A percentile compares a stretch with the other conserved stretches of the same genome.
Evolutionary conservation across 1,140 invertebrate genomes (phyloP).

Genomic region (Phenacoccus solenopsis): DNA sequence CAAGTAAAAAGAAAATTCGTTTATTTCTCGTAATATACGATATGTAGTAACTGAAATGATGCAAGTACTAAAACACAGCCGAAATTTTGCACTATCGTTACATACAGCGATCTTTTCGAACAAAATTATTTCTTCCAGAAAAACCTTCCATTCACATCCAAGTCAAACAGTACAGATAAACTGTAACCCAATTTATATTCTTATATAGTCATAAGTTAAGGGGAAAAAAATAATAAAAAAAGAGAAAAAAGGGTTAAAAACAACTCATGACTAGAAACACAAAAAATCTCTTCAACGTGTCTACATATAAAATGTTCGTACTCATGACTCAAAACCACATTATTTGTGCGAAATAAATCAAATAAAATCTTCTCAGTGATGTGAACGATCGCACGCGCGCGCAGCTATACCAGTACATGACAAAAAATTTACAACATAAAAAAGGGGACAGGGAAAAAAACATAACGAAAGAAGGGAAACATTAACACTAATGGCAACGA

Average conservation of each 20-base stretch:
- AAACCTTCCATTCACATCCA: not conserved
- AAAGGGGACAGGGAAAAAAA: not conserved
- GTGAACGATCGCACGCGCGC: too few relatives aligned
- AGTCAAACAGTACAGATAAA: too few relatives aligned
- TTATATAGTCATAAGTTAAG: too few relatives aligned
- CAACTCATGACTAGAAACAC: not conserved
- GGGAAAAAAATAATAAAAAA: not conserved
- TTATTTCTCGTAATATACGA: too few relatives aligned
- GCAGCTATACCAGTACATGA: too few relatives aligned
- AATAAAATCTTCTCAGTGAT: too few relatives aligned
- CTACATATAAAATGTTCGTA: not conserved
- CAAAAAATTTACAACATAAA: not conserved
- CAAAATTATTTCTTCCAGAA: too few relatives aligned
- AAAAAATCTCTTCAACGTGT: not conserved
- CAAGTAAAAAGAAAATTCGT: too few relatives aligned
- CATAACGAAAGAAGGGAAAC: not conserved
- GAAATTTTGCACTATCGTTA: not conserved
- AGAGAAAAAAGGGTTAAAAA: not conserved
- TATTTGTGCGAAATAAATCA: too few relatives aligned
- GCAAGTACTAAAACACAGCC: not conserved
- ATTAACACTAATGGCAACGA: too few relatives aligned
- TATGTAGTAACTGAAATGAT: not conserved
- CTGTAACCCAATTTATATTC: too few relatives aligned
- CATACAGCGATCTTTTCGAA: not conserved
- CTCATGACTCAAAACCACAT: too few relatives aligned